Evolutionary conservation across 2,113 vertebrate genomes (phyloP), one percentile per base, ranked within the genome.

Genomic region (Chunga burmeisteri): DNA sequence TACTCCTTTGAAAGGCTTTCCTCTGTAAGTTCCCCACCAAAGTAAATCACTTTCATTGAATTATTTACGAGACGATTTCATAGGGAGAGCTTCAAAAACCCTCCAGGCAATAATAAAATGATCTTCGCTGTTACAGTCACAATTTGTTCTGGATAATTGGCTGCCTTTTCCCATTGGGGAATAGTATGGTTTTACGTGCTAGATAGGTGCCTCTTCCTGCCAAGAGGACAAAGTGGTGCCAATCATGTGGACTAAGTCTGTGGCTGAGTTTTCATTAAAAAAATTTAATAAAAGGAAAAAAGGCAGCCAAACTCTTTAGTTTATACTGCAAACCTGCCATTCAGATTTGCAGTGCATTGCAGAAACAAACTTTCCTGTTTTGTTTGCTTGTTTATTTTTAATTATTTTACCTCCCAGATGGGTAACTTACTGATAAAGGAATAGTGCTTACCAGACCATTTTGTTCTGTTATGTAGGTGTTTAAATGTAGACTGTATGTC

Each of bases 1-100:
- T 81, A 40, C 70, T 86, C 78, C 81, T 95, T 95, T 67, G 81
- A 96, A 96, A 93, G 66, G 87, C 67, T 94, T 87, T 86, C 73
- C 83, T 72, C 73, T 94, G 50, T 66, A 96, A 88, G 88, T 85
- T 93, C 84, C 47, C 61, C 87, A 96, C 83, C 95, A 50, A 95
- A 97, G 95, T 95, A 97, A 98, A 97, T 97, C 95, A 96, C 94
- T 97, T 63, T 38, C 93, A 88, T 94, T 98, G 96, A 98, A 98
- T 98, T 98, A 98, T 98, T 98, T 96, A 97, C 56, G 17, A 96
- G 95, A 94, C 93, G 96, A 95, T 97, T 98, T 98, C 97, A 97
- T 95, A 97, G 95, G 97, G 89, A 96, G 95, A 97, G 95, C 90
- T 97, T 97, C 93, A 94, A 93, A 98, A 98, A n/a, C 91, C 96